Evolutionary conservation across 2,113 vertebrate genomes (phyloP), one percentile per base, ranked within the genome.

Genomic region (Megaceryle torquata): DNA sequence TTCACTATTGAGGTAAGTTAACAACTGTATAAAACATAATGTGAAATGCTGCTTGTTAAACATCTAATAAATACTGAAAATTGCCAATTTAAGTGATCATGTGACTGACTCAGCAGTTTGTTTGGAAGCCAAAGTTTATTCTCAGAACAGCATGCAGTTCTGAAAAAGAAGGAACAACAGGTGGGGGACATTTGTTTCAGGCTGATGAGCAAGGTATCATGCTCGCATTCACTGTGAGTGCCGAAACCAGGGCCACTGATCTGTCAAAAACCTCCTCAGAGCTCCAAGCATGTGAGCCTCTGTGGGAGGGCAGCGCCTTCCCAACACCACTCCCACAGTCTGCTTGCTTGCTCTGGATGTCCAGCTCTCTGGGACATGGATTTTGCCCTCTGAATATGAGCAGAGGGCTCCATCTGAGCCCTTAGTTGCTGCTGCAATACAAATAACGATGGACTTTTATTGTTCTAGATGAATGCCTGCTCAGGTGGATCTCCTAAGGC

Each of bases 341-440:
- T 41, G 50, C 50, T 48, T 88, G 22, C 50, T 82, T 3, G 0
- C 2, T n/a, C 5, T 50, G 28, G n/a, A 7, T 39, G 35, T 35
- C 1, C 1, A 9, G 13, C 19, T 31, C 43, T 63, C 57, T 20
- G 25, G 22, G 26, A 25, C 29, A 11, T 1, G 13, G 21, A 13
- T 64, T 70, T 69, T 68, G 37, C n/a, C 25, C 20, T 14, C 25
- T 59, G 20, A 44, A 21, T 69, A 25, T 17, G 26, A 37, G 19
- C 68, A 86, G 37, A 57, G 26, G 59, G 5, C 17, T 86, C 17
- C 68, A 17, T 50, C 41, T 9, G 15, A 70, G 31, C 28, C 21
- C 11, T 51, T 24, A 43, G 59, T 24, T 81, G 46, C 56, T 43
- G 29, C 72, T 48, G 22, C 35, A 75, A 10, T 51, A 17, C 46